Base-by-base conservation (phyloP, 2,797 vertebrate genomes). In the Paratrypauchen microcephalus region DNA sequence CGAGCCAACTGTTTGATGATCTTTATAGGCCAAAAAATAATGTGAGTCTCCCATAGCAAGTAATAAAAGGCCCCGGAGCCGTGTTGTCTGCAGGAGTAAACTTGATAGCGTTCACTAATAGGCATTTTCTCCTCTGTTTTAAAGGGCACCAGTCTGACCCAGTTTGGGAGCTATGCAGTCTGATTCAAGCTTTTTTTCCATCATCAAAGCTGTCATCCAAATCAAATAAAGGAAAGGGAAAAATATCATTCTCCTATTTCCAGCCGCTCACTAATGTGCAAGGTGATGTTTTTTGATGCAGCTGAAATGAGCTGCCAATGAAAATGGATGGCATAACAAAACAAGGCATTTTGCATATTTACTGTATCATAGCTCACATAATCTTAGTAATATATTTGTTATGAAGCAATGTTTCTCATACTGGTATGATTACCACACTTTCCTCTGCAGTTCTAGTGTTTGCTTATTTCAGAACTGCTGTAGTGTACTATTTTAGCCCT, bases 81-180 rank as follows among this genome's bases (percentile, higher is more conserved):
- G 66, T 66, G 71, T 81, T 83, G 76, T 77, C 81, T 84, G 89
- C 73, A 78, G 87, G 81, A 90, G 76, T 23, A 70, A 80, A 78
- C 88, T 74, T 74, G 82, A 84, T 74, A 78, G 71, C 72, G 70
- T 69, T 73, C 73, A 80, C 79, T 83, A 86, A 86, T 79, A 73
- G 84, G 87, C 84, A 83, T 78, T 81, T 74, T 82, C 73, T 83
- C 70, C 70, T 66, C 68, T 50, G 45, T 72, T 77, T 65, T 66
- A 66, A 66, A 72, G 77, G 78, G 78, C 74, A 28, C 55, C 52
- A 59, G 48, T 74, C 64, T 77, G 74, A 80, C 79, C 70, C 70
- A 74, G 52, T 77, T 78, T 15, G 5, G 78, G 74, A 67, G 62
- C 69, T 66, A 72, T 65, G 1, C 76, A 30, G 71, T 66, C 66